A percentile compares a stretch with the other conserved stretches of the same genome.
Conservation (phyloP, 2,113 vertebrate genomes). For the Cottus gobio region DNA sequence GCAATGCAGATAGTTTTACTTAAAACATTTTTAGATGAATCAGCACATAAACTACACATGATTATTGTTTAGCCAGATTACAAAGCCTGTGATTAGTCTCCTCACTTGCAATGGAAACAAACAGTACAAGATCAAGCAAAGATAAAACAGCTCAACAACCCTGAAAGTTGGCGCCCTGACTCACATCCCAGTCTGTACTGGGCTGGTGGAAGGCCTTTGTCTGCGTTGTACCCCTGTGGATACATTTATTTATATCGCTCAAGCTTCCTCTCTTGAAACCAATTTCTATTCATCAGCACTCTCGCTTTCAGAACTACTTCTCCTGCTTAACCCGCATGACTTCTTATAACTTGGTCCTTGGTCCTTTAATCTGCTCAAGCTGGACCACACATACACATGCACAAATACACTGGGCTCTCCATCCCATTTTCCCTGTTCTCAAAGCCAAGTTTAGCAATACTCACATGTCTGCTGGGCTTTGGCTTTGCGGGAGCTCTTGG, state of each 20-base stretch:
- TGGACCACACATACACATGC: background rate
- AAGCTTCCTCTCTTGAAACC: conserved; percentile 25
- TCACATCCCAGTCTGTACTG: background rate
- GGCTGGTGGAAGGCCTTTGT: conserved; percentile 9
- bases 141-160: conserved; percentile 29
- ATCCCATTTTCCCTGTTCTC: background rate
- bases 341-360: background rate
- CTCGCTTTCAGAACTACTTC: conserved; percentile 23
- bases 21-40: background rate
- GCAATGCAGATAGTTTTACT: background rate
- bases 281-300: conserved; percentile 11
- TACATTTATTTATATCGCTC: conserved; percentile 18
- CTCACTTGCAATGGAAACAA: conserved; percentile 20
- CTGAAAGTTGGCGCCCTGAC: background rate
- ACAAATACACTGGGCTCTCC: background rate
- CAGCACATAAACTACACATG: background rate
- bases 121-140: conserved; percentile 9
- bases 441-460: conserved; percentile 55
- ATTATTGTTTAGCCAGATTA: background rate
- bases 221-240: background rate
- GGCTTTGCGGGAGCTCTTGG: conserved; percentile 80
- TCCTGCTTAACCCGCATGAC: background rate
- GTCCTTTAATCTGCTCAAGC: background rate
- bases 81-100: background rate
- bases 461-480: conserved; percentile 90